Evolutionary conservation across 2,888 invertebrate genomes (phyloP).

Genomic region (Lasius platythorax): DNA sequence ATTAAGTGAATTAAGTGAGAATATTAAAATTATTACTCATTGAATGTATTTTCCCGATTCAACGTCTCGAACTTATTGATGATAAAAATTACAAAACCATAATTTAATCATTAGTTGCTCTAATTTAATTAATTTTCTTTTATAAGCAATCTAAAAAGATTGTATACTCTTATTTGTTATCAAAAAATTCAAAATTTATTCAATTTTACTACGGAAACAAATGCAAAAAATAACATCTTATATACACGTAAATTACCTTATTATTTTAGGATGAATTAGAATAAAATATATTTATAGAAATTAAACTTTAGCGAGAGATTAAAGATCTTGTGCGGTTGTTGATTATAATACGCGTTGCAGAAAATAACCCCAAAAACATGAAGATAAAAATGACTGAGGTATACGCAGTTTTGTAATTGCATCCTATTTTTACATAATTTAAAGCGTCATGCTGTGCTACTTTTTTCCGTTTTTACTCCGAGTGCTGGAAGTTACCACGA

Average conservation of each 20-base stretch:
- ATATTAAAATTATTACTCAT: neutral
- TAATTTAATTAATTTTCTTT: neutral
- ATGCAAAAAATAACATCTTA: neutral
- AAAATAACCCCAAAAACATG: neutral
- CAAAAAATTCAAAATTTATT: neutral
- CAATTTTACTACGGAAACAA: neutral
- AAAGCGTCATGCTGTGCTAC: neutral
- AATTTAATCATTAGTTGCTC: neutral
- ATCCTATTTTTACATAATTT: conserved; percentile 11
- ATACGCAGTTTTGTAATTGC: neutral
- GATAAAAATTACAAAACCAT: neutral
- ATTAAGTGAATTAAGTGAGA: neutral
- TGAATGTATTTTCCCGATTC: neutral
- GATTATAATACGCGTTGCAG: neutral
- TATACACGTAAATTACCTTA: neutral
- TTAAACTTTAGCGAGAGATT: neutral
- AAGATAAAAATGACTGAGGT: neutral
- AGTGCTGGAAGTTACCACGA: neutral
- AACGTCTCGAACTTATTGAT: neutral
- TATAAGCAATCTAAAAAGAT: neutral
- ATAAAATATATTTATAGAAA: neutral
- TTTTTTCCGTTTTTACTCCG: neutral
- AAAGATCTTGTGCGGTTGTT: neutral
- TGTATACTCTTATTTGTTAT: neutral
- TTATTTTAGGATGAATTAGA: neutral